A percentile compares a stretch with the other conserved stretches of the same genome.
Evolutionary conservation across 2,888 invertebrate species (phyloP).

Genomic region (Lasioglossum vierecki): DNA sequence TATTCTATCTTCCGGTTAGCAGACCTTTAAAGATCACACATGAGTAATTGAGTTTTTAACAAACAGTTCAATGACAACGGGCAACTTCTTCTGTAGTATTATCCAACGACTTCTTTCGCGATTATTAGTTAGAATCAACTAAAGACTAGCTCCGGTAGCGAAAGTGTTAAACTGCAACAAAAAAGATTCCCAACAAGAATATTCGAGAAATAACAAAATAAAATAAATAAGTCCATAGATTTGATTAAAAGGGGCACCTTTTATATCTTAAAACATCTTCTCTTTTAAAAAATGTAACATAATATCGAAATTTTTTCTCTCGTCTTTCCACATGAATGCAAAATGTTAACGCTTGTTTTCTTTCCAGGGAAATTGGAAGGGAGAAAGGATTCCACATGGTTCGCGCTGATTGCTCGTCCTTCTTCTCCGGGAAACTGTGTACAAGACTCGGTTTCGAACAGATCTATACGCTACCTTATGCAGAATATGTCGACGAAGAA

Average conservation of each 20-base stretch:
- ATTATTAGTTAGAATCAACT: neutral
- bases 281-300: neutral
- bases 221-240: neutral
- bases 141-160: neutral
- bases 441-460: slow-evolving; percentile 89
- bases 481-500: slow-evolving; percentile 87
- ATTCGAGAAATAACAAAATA: neutral
- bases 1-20: neutral
- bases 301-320: neutral
- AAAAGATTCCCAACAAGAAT: neutral
- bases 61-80: neutral
- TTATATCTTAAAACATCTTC: neutral
- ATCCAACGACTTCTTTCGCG: neutral
- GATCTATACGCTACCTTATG: slow-evolving; percentile 88
- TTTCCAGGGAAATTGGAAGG: slow-evolving; percentile 86
- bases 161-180: neutral
- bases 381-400: slow-evolving; percentile 86
- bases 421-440: slow-evolving; percentile 90
- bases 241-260: neutral
- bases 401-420: slow-evolving; percentile 90
- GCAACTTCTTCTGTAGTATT: neutral
- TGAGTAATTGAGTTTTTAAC: neutral
- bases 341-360: slow-evolving; percentile 10
- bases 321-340: too few relatives aligned
- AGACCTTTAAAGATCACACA: neutral